Evolutionary conservation across 2,888 invertebrate genomes (phyloP).

Genomic region (Shargacucullia verbasci): DNA sequence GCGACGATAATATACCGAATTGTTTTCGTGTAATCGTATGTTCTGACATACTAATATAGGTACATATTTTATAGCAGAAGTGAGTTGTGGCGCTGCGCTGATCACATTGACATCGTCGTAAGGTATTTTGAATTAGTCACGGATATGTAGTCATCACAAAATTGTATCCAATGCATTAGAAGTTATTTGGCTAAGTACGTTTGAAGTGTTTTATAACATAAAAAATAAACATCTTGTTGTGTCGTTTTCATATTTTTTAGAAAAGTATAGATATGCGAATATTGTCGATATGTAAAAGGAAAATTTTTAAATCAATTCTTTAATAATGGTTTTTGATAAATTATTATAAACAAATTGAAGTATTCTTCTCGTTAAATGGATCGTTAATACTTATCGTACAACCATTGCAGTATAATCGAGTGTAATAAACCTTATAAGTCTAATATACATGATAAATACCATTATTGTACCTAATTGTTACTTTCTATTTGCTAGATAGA

Average conservation of each 20-base stretch:
- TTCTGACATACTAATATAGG: conserved; percentile 42
- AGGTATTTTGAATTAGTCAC: conserved; percentile 81
- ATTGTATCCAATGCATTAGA: conserved; percentile 79
- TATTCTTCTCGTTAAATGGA: conserved; percentile 82
- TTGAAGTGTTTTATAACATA: conserved; percentile 78
- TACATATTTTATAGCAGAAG: conserved; percentile 46
- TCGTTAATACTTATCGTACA: conserved; percentile 81
- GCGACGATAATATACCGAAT: conserved; percentile 37
- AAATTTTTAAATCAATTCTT: conserved; percentile 74
- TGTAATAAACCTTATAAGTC: conserved; percentile 77
- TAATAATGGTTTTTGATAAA: conserved; percentile 78
- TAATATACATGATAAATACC: conserved; percentile 76
- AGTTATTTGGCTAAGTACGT: conserved; percentile 80
- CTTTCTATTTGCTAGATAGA: conserved; percentile 89
- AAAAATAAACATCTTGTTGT: conserved; percentile 83
- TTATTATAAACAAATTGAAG: conserved; percentile 81
- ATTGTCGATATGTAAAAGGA: conserved; percentile 76
- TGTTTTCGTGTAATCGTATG: conserved; percentile 48
- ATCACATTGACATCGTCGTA: conserved; percentile 68
- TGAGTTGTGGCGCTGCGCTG: conserved; percentile 50
- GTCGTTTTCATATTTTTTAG: conserved; percentile 87
- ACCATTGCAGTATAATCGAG: conserved; percentile 81
- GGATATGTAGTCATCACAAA: conserved; percentile 85
- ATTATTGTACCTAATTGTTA: conserved; percentile 88
- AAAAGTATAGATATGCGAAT: conserved; percentile 78